Base-by-base conservation (phyloP, 1,140 invertebrate genomes). In the Leucophenga varia region DNA sequence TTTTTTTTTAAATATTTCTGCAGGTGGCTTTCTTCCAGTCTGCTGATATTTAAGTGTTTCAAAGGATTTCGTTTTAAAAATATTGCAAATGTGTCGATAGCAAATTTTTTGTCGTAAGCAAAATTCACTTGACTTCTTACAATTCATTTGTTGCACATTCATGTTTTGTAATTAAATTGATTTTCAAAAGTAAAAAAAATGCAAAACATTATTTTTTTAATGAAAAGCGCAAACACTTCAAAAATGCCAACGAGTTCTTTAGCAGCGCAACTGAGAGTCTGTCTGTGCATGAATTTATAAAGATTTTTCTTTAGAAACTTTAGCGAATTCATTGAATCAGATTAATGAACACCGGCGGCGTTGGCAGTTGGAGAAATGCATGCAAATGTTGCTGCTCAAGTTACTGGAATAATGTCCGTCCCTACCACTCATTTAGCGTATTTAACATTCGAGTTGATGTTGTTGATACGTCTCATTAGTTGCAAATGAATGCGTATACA, bases 401-500 rank as follows among this genome's bases (percentile, higher is more conserved):
- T 19, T n/a, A 38, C 36, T 18, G 17, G n/a, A n/a, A n/a, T n/a
- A n/a, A n/a, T n/a, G n/a, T n/a, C n/a, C n/a, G n/a, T n/a, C n/a
- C n/a, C n/a, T n/a, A n/a, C n/a, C n/a, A n/a, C n/a, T n/a, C n/a
- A n/a, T n/a, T n/a, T n/a, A n/a, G 36, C 17, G 36, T 17, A 12
- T 17, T 38, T 3, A 12, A 3, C 3, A 3, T 25, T 25, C 25
- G 19, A 25, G 45, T 20, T 49, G 32, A 32, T 42, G 21, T 35
- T 49, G 41, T 36, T 42, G 39, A 42, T 42, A 42, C 34, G 39
- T 35, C 31, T 49, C 40, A 35, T 43, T 42, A 49, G 47, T 42
- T 30, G 47, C 47, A 43, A 49, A 43, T 21, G 47, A 49, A 43
- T 49, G 47, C 30, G 13, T 49, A 41, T 30, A 42, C 47, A 42